Evolutionary conservation across 2,113 vertebrate species (phyloP), one percentile per base, ranked within the genome.

Genomic region (Rhea americana): DNA sequence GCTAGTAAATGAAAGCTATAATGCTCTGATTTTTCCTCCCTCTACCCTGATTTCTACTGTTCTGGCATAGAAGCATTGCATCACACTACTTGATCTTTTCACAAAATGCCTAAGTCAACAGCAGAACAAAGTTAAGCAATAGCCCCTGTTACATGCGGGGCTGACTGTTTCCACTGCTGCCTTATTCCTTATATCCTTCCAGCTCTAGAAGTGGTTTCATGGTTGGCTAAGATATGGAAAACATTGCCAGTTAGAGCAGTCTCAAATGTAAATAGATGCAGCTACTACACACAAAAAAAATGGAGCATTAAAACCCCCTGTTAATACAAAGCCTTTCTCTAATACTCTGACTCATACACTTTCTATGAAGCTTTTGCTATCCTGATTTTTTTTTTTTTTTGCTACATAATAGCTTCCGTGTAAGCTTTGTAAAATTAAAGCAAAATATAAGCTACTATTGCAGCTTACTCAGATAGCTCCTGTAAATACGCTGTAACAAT

Each of bases 121-220:
- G 66, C 74, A 56, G 62, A 87, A 71, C 41, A 65, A 55, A 82
- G 41, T 55, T 68, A 68, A 45, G 82, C 75, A 61, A 9, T 15
- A 85, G 30, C 55, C 72, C 82, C 66, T 72, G 37, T 14, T 75
- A 10, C 30, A 3, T 24, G 30, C n/a, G 55, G 41, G 26, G 55
- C 72, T 76, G 77, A 82, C 86, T 76, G 47, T 75, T 96, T 88
- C 72, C 59, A 21, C 82, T 70, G 59, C 41, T 66, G 79, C 92
- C 14, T 3, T 50, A 61, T 2, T 2, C 77, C 80, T 75, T 86
- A 25, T 93, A 5, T 78, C 75, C 65, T 82, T 78, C 61, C 65
- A 56, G 66, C 56, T 51, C 77, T 24, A 61, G 71, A 81, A 58
- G 30, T 58, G 30, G 28, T 84, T 47, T 9, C 32, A 5, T 53